A percentile compares a stretch with the other conserved stretches of the same genome.
These are phyloP conservation scores for Thymallus thymallus DNA, from an alignment of 2,113 vertebrate species.

Conservation along the genomic window DNA sequence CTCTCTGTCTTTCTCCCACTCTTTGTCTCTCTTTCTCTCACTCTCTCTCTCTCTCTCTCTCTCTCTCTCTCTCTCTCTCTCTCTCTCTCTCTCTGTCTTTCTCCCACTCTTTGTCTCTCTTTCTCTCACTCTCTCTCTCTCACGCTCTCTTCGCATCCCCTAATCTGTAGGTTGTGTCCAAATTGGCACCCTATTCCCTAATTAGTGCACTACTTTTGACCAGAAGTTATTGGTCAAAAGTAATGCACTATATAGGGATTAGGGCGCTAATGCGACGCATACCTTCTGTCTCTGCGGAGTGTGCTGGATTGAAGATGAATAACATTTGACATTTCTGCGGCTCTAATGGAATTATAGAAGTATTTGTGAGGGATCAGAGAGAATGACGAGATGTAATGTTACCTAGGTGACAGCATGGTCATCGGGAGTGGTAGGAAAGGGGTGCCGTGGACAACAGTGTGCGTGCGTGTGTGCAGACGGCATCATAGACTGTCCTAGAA, in stretches of 20 bases:
- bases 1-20: not conserved
- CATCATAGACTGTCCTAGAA: not conserved
- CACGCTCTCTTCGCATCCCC: not conserved
- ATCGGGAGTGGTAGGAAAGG: slow-evolving; percentile 23
- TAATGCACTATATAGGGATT: too few species aligned
- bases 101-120: too few species aligned
- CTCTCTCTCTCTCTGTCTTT: too few species aligned
- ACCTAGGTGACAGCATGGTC: slow-evolving; percentile 52
- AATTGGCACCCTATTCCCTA: too few species aligned
- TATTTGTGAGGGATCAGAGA: slow-evolving; percentile 59
- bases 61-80: not conserved
- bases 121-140: too few species aligned
- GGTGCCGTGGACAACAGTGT: not conserved
- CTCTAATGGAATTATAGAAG: slow-evolving; percentile 56
- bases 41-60: slow-evolving; percentile 8
- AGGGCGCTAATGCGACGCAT: too few species aligned
- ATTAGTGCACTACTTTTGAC: too few species aligned
- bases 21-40: not conserved
- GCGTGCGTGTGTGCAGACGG: not conserved
- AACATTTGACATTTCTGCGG: slow-evolving; percentile 55
- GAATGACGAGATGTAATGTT: slow-evolving; percentile 53
- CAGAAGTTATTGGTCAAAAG: too few species aligned
- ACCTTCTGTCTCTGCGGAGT: slow-evolving; percentile 17
- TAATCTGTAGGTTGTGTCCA: not conserved
- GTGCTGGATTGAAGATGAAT: slow-evolving; percentile 54